A percentile compares a stretch with the other conserved stretches of the same genome.
Conservation (phyloP, 2,797 vertebrate species). For the Triplophysa yarkandensis region DNA sequence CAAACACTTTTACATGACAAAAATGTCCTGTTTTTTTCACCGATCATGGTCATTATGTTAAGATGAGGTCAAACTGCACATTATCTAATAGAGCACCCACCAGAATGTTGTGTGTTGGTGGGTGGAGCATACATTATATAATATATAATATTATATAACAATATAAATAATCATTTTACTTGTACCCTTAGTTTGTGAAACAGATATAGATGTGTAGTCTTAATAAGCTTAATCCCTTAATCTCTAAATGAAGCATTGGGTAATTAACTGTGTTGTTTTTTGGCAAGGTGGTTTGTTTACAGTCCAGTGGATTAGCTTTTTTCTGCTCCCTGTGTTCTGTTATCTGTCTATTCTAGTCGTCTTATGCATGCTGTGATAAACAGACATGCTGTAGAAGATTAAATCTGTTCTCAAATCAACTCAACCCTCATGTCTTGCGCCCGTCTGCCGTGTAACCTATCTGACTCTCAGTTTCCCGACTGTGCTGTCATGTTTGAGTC, state of each 20-base stretch:
- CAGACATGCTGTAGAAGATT: constrained; percentile 1
- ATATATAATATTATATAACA: no score
- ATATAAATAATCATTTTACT: no score
- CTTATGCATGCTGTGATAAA: not conserved
- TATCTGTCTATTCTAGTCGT: constrained; percentile 21
- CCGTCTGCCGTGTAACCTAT: constrained; percentile 13
- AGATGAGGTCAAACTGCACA: no score
- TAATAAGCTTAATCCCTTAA: constrained; percentile 12
- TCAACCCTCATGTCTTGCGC: not conserved
- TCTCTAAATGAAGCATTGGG: not conserved
- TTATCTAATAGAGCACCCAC: not conserved
- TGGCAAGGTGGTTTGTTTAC: constrained; percentile 27
- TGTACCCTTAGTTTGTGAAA: no score
- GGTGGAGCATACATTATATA: not conserved
- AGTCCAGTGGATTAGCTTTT: constrained; percentile 17
- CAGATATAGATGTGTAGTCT: no score
- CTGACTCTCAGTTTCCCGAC: not conserved
- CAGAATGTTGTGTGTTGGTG: not conserved
- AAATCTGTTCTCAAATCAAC: constrained; percentile 4
- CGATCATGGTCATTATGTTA: not conserved
- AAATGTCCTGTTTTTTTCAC: not conserved
- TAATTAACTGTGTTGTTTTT: constrained; percentile 13
- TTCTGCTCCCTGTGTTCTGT: constrained; percentile 6
- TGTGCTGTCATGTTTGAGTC: not conserved
- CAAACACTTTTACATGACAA: not conserved